Base-by-base conservation (phyloP, 2,888 invertebrate genomes). In the Stomorhina lunata region DNA sequence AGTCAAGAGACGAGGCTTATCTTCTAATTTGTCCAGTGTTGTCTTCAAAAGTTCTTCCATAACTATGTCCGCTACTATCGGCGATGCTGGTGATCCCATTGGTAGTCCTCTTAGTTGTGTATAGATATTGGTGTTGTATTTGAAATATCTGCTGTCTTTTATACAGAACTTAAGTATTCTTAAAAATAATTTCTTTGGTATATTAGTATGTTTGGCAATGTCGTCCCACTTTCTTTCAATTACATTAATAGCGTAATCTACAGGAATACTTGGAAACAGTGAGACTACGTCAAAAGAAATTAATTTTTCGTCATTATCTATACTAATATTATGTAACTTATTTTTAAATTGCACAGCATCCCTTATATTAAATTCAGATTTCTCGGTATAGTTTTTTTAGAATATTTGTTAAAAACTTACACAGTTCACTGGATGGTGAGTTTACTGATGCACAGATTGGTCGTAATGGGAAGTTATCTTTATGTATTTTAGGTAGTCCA, bases 301-400 rank as follows among this genome's bases (percentile, higher is more conserved):
- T n/a, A 57, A 22, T 29, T 29, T 45, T 25, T 65, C 45, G 45
- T 65, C 45, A 4, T 22, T 15, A 17, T 65, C 40, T 25, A 65
- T 65, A 4, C 1, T 1, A 4, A 9, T 40, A 9, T 27, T 4
- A 6, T 29, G 22, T 27, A 65, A 1, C 7, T 7, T 22, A 9
- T 65, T 22, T 10, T 45, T 65, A 17, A 65, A 65, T 12, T 65
- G 12, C 53, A 32, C n/a, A n/a, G n/a, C n/a, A n/a, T n/a, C n/a
- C n/a, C n/a, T n/a, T n/a, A n/a, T n/a, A n/a, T n/a, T n/a, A n/a
- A n/a, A n/a, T n/a, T n/a, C n/a, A n/a, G n/a, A n/a, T n/a, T n/a
- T n/a, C n/a, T n/a, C n/a, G n/a, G n/a, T n/a, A n/a, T n/a, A n/a
- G n/a, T n/a, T n/a, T n/a, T n/a, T n/a, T n/a, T n/a, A n/a, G n/a